phyloP scores from a whole-genome alignment of 1,140 invertebrate species.

The Arctopsyche grandis region DNA sequence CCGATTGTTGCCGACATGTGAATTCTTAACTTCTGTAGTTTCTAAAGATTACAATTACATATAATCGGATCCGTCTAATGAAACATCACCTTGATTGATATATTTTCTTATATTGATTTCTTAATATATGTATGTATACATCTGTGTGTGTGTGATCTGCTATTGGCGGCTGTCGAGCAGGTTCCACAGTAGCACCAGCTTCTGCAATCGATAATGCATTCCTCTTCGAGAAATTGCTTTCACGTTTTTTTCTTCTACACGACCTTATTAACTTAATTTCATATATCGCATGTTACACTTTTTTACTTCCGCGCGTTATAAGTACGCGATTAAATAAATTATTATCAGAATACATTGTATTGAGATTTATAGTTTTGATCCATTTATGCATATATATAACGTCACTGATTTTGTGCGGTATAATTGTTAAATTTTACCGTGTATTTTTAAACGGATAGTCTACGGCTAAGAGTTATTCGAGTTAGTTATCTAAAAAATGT shows the following conservation, averaged over 20 bases:
- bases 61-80: neutral
- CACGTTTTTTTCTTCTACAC: constrained; percentile 37
- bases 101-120: neutral
- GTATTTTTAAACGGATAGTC: too few species aligned
- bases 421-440: too few species aligned
- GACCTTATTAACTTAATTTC: constrained; percentile 46
- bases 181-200: constrained; percentile 7
- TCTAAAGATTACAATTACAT: neutral
- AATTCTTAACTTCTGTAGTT: too few species aligned
- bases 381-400: too few species aligned
- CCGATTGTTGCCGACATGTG: too few species aligned
- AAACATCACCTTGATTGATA: neutral
- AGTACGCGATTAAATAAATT: too few species aligned
- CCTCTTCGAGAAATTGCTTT: constrained; percentile 43
- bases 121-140: neutral
- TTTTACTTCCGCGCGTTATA: constrained; percentile 29
- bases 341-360: too few species aligned
- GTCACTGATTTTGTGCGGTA: too few species aligned
- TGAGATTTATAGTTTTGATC: too few species aligned
- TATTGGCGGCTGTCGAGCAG: neutral
- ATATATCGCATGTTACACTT: constrained; percentile 45
- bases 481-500: too few species aligned
- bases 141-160: constrained; percentile 2
- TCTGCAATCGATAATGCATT: constrained; percentile 39
- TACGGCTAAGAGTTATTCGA: too few species aligned